These are phyloP conservation scores for Drosophila fungiperda DNA, from an alignment of 2,888 invertebrate species.

Conservation along the genomic window DNA sequence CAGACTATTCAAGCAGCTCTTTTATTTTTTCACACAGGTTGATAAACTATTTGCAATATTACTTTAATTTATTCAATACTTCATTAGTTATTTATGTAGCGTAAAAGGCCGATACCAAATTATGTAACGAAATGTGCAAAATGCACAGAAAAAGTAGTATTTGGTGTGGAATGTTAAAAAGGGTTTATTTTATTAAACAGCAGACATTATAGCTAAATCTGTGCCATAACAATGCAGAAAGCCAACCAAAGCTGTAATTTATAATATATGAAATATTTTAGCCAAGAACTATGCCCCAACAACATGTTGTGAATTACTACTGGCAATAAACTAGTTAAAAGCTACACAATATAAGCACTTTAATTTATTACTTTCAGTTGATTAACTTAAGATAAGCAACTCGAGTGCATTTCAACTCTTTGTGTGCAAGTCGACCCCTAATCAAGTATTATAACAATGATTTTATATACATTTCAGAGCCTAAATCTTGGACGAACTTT, in stretches of 20 bases:
- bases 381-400: conserved; percentile 23
- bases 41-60: neutral
- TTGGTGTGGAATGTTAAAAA: neutral
- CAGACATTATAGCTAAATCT: neutral
- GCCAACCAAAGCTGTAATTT: neutral
- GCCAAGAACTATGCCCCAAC: neutral
- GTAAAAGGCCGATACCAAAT: neutral
- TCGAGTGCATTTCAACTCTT: conserved; percentile 1
- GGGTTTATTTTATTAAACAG: neutral
- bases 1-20: neutral
- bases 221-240: neutral
- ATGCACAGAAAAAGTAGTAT: neutral
- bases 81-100: conserved; percentile 1
- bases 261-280: neutral
- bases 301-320: neutral
- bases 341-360: neutral
- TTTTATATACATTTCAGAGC: conserved; percentile 9
- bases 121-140: neutral
- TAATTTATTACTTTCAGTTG: conserved; percentile 9
- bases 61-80: neutral
- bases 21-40: too few relatives aligned
- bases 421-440: conserved; percentile 1
- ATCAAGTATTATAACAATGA: conserved; percentile 41
- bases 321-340: neutral
- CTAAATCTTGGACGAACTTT: conserved; percentile 38